Evolutionary conservation across 2,888 invertebrate genomes (phyloP).

Genomic region (Germaria angustata): DNA sequence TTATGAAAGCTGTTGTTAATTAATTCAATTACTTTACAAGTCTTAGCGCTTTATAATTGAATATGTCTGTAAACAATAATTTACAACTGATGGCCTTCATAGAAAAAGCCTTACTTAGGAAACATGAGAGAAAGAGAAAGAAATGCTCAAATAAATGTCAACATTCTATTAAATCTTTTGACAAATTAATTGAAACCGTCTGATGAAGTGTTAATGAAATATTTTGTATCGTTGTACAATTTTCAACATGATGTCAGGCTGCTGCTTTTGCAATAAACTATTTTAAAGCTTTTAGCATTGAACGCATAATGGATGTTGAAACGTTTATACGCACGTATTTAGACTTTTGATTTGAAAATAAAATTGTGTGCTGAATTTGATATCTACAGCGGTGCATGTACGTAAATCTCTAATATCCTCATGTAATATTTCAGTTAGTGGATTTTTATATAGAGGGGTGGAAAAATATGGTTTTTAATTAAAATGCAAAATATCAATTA

Average conservation of each 20-base stretch:
- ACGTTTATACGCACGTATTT: neutral
- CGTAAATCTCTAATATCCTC: neutral
- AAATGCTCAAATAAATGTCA: conserved; percentile 47
- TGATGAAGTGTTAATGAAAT: conserved; percentile 64
- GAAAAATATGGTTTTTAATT: conserved; percentile 18
- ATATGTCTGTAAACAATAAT: neutral
- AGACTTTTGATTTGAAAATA: neutral
- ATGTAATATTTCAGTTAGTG: neutral
- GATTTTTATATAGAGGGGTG: neutral
- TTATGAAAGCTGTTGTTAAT: conserved; percentile 25
- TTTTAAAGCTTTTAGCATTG: neutral
- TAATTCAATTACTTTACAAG: conserved; percentile 12
- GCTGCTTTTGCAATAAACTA: conserved; percentile 32
- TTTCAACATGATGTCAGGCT: conserved; percentile 33
- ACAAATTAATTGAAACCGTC: conserved; percentile 30
- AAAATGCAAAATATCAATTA: conserved; percentile 39
- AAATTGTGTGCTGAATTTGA: neutral
- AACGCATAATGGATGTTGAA: neutral
- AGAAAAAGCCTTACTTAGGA: neutral
- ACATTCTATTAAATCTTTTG: neutral
- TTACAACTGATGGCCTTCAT: neutral
- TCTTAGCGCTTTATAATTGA: conserved; percentile 29
- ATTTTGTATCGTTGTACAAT: conserved; percentile 42
- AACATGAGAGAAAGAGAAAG: neutral
- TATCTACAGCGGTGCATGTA: neutral